These are phyloP conservation scores for Perca fluviatilis DNA, from an alignment of 2,113 vertebrate species.

Conservation along the genomic window DNA sequence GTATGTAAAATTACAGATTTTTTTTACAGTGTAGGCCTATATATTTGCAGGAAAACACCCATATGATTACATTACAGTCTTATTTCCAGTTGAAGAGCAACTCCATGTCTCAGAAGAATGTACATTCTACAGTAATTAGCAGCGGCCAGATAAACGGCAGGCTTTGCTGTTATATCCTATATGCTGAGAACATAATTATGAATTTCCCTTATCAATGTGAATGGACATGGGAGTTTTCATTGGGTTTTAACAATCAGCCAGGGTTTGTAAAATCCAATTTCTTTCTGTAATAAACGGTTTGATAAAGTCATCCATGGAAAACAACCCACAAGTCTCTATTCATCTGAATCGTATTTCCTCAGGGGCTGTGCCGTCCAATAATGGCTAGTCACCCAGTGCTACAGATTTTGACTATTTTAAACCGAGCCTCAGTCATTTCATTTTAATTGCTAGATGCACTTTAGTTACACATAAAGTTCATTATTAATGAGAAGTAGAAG, in stretches of 20 bases:
- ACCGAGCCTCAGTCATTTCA: neutral
- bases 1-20: too few species aligned
- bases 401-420: neutral
- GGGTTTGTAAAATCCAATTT: conserved; percentile 41
- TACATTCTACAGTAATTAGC: conserved; percentile 10
- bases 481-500: neutral
- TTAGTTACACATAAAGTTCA: neutral
- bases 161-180: neutral
- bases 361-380: neutral
- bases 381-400: neutral
- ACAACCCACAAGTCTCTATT: conserved; percentile 3
- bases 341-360: neutral
- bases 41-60: neutral
- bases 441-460: neutral
- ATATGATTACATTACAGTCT: neutral
- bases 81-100: neutral
- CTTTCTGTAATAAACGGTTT: conserved; percentile 16
- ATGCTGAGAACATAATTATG: conserved; percentile 19
- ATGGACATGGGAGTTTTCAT: conserved; percentile 15
- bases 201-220: conserved; percentile 26
- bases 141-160: neutral
- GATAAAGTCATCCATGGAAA: conserved; percentile 29
- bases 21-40: too few species aligned
- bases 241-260: neutral
- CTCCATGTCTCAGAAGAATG: neutral